phyloP scores from a whole-genome alignment of 2,888 invertebrate species.

The Nebria salina region DNA sequence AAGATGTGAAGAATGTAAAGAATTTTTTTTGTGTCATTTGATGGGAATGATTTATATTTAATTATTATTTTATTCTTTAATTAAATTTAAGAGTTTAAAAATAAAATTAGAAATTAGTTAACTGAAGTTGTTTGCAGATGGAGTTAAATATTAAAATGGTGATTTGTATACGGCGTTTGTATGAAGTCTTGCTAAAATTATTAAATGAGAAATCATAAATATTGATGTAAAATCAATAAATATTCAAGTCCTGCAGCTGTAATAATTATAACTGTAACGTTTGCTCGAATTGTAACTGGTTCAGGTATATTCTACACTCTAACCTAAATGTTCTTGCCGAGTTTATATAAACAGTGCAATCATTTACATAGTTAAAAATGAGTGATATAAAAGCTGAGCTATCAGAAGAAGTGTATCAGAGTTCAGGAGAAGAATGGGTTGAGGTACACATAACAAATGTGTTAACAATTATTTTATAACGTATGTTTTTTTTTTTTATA shows the following conservation, averaged over 20 bases:
- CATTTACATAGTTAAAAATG: conserved; percentile 22
- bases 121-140: neutral
- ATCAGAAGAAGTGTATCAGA: conserved; percentile 59
- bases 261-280: neutral
- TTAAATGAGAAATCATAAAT: neutral
- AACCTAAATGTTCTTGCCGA: neutral
- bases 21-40: too few species aligned
- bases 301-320: conserved; percentile 24
- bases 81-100: too few species aligned
- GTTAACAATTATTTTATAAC: neutral
- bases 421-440: conserved; percentile 60
- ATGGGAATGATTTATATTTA: too few species aligned
- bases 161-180: neutral
- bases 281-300: conserved; percentile 34
- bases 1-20: too few species aligned
- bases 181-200: neutral
- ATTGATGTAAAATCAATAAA: neutral
- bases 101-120: too few species aligned
- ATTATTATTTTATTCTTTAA: too few species aligned
- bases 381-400: conserved; percentile 22
- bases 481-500: neutral
- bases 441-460: conserved; percentile 48
- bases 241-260: neutral
- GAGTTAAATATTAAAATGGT: neutral
- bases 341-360: neutral